phyloP scores from a whole-genome alignment of 2,797 vertebrate species.

The Pterois miles region DNA sequence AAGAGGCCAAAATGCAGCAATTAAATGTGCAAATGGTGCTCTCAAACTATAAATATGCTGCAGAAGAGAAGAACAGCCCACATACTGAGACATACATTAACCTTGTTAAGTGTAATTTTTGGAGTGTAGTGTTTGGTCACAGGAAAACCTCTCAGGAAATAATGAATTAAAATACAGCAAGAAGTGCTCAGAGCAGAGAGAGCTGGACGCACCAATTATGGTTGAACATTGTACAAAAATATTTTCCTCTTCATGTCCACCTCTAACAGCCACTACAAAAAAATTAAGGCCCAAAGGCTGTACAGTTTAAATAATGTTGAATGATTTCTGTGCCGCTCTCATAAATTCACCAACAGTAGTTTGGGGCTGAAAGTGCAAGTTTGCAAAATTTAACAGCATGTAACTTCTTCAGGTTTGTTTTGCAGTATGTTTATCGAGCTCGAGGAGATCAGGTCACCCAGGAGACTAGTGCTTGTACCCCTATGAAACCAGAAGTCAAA shows the following conservation, averaged over 20 bases:
- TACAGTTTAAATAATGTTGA: neutral
- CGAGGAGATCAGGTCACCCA: fast-evolving
- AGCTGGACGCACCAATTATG: neutral
- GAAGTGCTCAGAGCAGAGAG: neutral
- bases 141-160: constrained; percentile 3
- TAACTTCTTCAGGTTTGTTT: neutral
- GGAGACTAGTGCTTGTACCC: fast-evolving
- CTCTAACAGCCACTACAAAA: constrained; percentile 15
- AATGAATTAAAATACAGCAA: constrained; percentile 2
- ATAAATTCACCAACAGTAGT: neutral
- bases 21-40: neutral
- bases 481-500: no score
- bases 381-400: neutral
- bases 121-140: neutral
- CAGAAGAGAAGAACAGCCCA: neutral
- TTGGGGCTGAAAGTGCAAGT: constrained; percentile 3
- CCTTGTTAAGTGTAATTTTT: neutral
- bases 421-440: neutral
- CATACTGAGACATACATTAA: neutral
- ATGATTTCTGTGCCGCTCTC: constrained; percentile 6
- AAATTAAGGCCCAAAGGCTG: constrained; percentile 1
- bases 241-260: neutral
- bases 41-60: neutral
- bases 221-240: constrained; percentile 9
- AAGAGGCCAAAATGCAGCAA: neutral